Evolutionary conservation across 2,797 vertebrate species (phyloP), one percentile per base, ranked within the genome.

Genomic region (Nannoperca australis): DNA sequence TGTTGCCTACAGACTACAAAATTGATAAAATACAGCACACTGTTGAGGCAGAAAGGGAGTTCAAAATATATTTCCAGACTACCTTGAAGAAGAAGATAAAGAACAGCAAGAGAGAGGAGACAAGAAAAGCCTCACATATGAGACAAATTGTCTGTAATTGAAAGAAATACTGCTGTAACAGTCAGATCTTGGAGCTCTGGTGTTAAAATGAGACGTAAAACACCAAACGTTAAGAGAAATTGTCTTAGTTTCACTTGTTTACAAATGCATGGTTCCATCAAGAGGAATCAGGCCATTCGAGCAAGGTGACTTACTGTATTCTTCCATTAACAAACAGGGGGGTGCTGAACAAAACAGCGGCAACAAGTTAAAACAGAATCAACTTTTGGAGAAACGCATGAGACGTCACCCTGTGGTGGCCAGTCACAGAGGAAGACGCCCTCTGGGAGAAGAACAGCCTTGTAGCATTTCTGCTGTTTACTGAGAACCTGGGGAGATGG

Each of bases 1-100:
- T 63, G 55, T 51, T 60, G 49, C 66, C 17, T 45, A 22, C 56
- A 67, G 66, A 74, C 70, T 61, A 44, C 54, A 74, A 62, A 53
- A 38, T 14, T 53, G n/a, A 32, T n/a, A 76, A 76, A 42, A 55
- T 8, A 30, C 45, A 34, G 30, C 20, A 65, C 40, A 44, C 15
- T 44, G 24, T 61, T 32, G 4, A 77, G 18, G 22, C 7, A 30
- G 27, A 59, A 17, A 50, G 42, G 15, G 44, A 11, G n/a, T 24
- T 59, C 10, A 59, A 51, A 54, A 42, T 5, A 50, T 42, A 34
- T 51, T 58, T 58, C 10, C 45, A 10, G 18, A 44, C 47, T 17
- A 7, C 10, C 55, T 50, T 20, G 20, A 60, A 12, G 32, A 32
- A 27, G 36, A 49, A 12, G 32, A 32, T 36, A 36, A 38, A 44